These are phyloP conservation scores for Phyllostomus hastatus DNA, from an alignment of 2,113 vertebrate genomes.

Conservation along the genomic window DNA sequence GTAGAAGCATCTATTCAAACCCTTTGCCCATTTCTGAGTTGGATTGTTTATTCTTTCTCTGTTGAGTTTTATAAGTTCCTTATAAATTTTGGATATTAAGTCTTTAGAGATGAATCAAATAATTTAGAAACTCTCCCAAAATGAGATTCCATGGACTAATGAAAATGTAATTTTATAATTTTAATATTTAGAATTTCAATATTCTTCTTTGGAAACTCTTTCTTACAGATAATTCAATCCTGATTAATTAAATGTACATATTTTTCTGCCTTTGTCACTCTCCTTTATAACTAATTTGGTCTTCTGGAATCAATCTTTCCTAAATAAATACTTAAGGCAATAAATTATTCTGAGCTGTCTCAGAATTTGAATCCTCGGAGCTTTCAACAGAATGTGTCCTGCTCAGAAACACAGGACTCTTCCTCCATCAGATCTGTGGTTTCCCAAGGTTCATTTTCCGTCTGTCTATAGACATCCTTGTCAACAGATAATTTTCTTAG, in stretches of 20 bases:
- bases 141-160: background rate
- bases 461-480: background rate
- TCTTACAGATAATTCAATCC: background rate
- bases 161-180: background rate
- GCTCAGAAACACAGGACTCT: background rate
- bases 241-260: background rate
- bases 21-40: too few relatives aligned
- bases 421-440: background rate
- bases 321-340: background rate
- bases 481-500: constrained; percentile 7
- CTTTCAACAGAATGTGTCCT: background rate
- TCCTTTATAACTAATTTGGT: background rate
- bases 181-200: background rate
- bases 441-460: background rate
- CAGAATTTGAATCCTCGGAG: background rate
- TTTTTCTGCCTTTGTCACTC: background rate
- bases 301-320: background rate
- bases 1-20: too few relatives aligned
- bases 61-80: too few relatives aligned
- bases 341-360: background rate
- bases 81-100: too few relatives aligned
- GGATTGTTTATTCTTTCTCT: too few relatives aligned
- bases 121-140: background rate
- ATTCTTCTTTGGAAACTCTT: background rate
- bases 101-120: background rate